phyloP scores from a whole-genome alignment of 2,113 vertebrate genomes.

The Gyps fulvus region DNA sequence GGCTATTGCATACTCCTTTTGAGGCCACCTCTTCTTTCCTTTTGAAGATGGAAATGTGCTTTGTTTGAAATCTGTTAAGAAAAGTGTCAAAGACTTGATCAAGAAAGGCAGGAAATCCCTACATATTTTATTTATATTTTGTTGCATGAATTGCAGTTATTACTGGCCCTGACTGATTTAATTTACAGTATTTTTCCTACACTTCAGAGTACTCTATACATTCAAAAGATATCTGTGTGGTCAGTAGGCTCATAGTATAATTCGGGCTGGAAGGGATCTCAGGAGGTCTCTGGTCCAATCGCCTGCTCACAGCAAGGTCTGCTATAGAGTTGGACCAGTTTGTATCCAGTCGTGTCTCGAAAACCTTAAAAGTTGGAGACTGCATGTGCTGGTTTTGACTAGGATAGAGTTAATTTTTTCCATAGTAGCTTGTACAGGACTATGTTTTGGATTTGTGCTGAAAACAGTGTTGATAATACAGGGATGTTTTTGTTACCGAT shows the following conservation, averaged over 20 bases:
- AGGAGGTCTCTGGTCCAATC: not conserved
- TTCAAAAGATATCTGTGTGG: not conserved
- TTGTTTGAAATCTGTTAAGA: not conserved
- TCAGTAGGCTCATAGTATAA: not conserved
- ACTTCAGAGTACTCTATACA: not conserved
- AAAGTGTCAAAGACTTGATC: not conserved
- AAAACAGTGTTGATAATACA: no score
- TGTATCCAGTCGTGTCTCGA: not conserved
- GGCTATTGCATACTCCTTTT: not conserved
- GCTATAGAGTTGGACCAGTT: not conserved
- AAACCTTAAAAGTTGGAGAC: not conserved
- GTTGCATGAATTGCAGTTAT: not conserved
- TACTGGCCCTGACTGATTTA: not conserved
- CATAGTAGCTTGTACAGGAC: no score
- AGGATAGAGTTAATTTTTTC: no score
- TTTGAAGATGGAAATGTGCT: not conserved
- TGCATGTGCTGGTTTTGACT: no score
- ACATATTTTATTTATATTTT: not conserved
- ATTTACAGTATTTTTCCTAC: not conserved
- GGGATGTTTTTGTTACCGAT: no score
- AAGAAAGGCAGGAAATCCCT: not conserved
- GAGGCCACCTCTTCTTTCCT: not conserved
- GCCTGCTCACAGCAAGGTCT: not conserved
- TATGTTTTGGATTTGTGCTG: no score
- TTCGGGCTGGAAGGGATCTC: not conserved